Percentiles rank a stretch among this genome's conserved stretches.
These are phyloP conservation scores for Dasypogon diadema DNA, from an alignment of 2,888 invertebrate species.

Conservation along the genomic window DNA sequence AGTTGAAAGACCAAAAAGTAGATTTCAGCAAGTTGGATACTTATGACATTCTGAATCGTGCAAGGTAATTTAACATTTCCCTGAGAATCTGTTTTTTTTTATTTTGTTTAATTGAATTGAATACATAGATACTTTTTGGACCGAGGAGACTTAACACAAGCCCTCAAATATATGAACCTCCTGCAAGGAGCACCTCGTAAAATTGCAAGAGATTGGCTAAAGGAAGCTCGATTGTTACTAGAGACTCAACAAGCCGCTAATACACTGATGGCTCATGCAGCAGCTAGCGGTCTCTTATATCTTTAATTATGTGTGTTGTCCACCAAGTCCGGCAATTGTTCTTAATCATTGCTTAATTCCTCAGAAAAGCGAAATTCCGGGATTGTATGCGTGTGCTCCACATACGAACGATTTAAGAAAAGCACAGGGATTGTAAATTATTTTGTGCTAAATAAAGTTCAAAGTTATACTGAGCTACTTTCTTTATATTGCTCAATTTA, in stretches of 20 bases:
- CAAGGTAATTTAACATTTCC: constrained; percentile 73
- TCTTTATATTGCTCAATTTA: too few relatives aligned
- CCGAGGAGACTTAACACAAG: constrained; percentile 86
- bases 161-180: constrained; percentile 87
- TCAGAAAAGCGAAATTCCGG: too few relatives aligned
- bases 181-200: constrained; percentile 88
- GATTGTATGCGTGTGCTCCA: neutral
- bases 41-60: constrained; percentile 89
- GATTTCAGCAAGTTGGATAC: constrained; percentile 84
- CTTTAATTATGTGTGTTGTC: constrained; percentile 62
- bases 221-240: constrained; percentile 83
- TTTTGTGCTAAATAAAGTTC: neutral
- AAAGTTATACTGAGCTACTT: too few relatives aligned
- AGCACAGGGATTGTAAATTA: neutral
- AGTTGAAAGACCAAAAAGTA: constrained; percentile 78
- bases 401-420: neutral
- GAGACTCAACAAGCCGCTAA: constrained; percentile 93
- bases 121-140: constrained; percentile 83
- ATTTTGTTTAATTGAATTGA: constrained; percentile 50
- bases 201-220: constrained; percentile 88
- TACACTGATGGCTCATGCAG: constrained; percentile 89
- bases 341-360: too few relatives aligned
- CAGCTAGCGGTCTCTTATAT: constrained; percentile 73
- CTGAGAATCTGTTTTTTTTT: constrained; percentile 60
- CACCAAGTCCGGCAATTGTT: too few relatives aligned